Conservation (phyloP, 64 coral and sea anemone species). For the Montipora efflorescens region DNA sequence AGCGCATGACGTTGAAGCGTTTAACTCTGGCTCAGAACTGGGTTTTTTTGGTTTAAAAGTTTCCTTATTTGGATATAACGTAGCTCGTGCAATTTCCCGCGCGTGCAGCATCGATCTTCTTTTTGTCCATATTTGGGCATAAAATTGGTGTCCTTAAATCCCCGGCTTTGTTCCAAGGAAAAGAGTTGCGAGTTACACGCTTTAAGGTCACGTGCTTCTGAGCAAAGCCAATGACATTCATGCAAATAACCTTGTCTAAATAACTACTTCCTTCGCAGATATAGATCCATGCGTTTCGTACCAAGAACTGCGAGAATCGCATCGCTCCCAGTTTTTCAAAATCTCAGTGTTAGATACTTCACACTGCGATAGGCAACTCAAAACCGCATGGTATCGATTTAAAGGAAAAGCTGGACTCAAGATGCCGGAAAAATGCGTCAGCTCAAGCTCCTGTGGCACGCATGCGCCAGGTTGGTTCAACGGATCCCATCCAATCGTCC, state of each 20-base stretch:
- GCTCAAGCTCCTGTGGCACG: background rate
- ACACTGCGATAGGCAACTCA: background rate
- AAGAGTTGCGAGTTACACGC: too few relatives aligned
- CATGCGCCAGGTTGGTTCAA: conserved; percentile 31
- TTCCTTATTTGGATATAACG: too few relatives aligned
- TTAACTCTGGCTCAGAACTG: too few relatives aligned
- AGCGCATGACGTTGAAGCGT: too few relatives aligned
- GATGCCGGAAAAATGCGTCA: conserved; percentile 20
- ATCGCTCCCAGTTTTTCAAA: conserved; percentile 1
- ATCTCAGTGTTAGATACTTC: background rate
- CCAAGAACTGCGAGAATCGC: conserved; percentile 24
- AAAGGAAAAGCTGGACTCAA: conserved; percentile 16
- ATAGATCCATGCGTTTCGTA: conserved; percentile 12
- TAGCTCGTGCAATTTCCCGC: too few relatives aligned
- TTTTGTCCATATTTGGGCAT: too few relatives aligned
- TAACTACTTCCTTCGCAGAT: background rate
- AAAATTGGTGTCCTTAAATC: too few relatives aligned
- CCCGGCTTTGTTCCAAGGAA: too few relatives aligned
- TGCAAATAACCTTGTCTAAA: background rate
- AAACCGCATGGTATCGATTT: conserved; percentile 15
- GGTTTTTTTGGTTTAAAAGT: too few relatives aligned
- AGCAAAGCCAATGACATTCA: too few relatives aligned
- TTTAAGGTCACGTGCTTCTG: too few relatives aligned
- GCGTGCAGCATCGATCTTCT: too few relatives aligned
- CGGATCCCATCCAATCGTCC: background rate